Conservation (phyloP, 2,888 invertebrate species). For the Orchestes rusci region DNA sequence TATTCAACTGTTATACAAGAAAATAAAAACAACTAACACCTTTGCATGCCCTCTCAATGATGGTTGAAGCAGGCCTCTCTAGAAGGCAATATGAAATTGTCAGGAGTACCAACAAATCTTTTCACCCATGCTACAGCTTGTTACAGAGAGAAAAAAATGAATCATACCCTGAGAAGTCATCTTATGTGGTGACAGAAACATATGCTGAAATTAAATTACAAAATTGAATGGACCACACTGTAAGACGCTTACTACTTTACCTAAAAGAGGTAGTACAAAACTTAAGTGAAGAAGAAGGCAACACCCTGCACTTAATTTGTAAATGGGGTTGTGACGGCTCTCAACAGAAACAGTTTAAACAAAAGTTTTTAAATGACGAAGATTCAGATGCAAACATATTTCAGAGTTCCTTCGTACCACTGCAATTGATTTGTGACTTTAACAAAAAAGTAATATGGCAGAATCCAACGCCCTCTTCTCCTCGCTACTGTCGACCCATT, state of each 20-base stretch:
- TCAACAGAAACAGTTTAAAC: slow-evolving; percentile 30
- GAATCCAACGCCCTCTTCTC: slow-evolving; percentile 9
- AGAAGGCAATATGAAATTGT: slow-evolving; percentile 11
- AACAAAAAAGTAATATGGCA: slow-evolving; percentile 4
- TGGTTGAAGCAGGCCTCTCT: too few species aligned
- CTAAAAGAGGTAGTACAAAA: slow-evolving; percentile 6
- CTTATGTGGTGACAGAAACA: slow-evolving; percentile 1
- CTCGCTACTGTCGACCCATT: slow-evolving; percentile 7
- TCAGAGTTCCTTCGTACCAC: neutral
- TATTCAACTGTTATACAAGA: too few species aligned
- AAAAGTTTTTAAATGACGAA: slow-evolving; percentile 28
- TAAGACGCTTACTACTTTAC: slow-evolving; percentile 7
- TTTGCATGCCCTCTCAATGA: too few species aligned
- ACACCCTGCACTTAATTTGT: slow-evolving; percentile 16
- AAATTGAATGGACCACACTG: slow-evolving; percentile 7
- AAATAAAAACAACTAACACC: too few species aligned
- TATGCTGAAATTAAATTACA: slow-evolving; percentile 10
- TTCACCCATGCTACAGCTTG: slow-evolving; percentile 7
- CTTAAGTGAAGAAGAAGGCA: slow-evolving; percentile 15
- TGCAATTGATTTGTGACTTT: neutral
- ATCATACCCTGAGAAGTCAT: slow-evolving; percentile 4
- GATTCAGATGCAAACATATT: slow-evolving; percentile 23
- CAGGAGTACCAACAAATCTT: slow-evolving; percentile 3
- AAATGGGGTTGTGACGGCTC: slow-evolving; percentile 32
- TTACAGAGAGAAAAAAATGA: slow-evolving; percentile 11